Evolutionary conservation across 1,140 invertebrate genomes (phyloP).

Genomic region (Drosophila orena): DNA sequence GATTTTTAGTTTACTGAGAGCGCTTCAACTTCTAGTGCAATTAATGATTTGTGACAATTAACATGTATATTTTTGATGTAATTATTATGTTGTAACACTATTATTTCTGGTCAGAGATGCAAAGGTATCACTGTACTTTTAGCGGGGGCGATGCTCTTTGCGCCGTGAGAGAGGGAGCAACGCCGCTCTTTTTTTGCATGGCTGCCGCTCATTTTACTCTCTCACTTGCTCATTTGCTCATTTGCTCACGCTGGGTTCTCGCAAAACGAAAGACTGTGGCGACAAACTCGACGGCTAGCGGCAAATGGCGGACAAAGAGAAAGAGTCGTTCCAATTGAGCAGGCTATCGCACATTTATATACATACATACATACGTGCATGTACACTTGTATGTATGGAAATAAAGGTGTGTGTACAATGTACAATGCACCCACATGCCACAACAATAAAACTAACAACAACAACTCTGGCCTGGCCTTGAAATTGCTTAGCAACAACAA

Average conservation of each 20-base stretch:
- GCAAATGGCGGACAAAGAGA: constrained; percentile 38
- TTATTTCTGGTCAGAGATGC: neutral
- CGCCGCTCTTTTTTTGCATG: constrained; percentile 15
- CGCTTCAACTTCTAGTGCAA: too few species aligned
- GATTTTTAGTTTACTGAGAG: too few species aligned
- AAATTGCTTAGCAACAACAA: constrained; percentile 36
- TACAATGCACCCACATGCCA: constrained; percentile 50
- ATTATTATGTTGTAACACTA: neutral
- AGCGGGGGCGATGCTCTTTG: constrained; percentile 46
- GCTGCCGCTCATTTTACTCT: constrained; percentile 5
- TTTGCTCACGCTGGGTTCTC: constrained; percentile 8
- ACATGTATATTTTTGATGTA: neutral
- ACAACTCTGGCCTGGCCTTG: constrained; percentile 43
- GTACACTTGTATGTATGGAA: neutral
- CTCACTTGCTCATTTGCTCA: constrained; percentile 10
- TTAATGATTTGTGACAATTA: too few species aligned
- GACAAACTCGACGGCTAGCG: constrained; percentile 61
- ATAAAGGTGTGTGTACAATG: constrained; percentile 11
- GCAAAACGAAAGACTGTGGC: constrained; percentile 69
- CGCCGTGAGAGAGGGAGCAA: neutral
- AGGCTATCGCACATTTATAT: constrained; percentile 3
- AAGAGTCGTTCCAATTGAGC: constrained; percentile 51
- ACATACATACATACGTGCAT: neutral
- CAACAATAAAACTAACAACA: constrained; percentile 21
- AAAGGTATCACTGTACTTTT: constrained; percentile 6